These are phyloP conservation scores for Epinephelus moara DNA, from an alignment of 2,113 vertebrate genomes.

Conservation along the genomic window DNA sequence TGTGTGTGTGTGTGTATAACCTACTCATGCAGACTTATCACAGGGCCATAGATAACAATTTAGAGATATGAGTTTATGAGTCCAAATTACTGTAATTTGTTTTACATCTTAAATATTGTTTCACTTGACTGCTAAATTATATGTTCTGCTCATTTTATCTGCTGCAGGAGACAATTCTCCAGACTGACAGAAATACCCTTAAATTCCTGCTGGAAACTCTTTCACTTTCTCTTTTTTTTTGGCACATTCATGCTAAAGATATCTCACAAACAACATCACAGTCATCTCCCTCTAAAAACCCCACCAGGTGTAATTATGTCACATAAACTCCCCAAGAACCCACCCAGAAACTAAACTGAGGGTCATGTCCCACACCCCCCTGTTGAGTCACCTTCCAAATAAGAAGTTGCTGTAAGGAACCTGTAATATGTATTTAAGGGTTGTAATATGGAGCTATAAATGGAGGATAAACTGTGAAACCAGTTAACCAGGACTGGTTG, in stretches of 20 bases:
- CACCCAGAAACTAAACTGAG: neutral
- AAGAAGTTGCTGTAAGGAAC: neutral
- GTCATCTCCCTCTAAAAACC: neutral
- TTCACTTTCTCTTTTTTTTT: neutral
- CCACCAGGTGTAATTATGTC: neutral
- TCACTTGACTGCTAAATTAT: neutral
- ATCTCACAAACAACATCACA: neutral
- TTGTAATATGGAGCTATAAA: neutral
- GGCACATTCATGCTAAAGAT: neutral
- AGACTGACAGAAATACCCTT: neutral
- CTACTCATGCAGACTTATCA: neutral
- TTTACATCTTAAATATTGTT: neutral
- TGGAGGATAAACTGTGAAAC: neutral
- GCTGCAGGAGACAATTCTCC: neutral
- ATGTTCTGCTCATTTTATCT: neutral
- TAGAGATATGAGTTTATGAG: neutral
- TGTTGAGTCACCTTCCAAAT: neutral
- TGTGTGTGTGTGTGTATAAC: constrained; percentile 27
- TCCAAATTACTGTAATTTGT: neutral
- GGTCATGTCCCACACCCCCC: neutral
- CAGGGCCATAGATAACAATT: neutral
- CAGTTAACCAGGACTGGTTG: constrained; percentile 43
- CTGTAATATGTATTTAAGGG: neutral
- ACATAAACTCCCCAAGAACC: neutral
- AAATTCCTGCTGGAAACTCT: neutral